Percentiles rank a stretch among this genome's conserved stretches.
Evolutionary conservation across 2,888 invertebrate genomes (phyloP).

Genomic region (Iselma pallidipennis): DNA sequence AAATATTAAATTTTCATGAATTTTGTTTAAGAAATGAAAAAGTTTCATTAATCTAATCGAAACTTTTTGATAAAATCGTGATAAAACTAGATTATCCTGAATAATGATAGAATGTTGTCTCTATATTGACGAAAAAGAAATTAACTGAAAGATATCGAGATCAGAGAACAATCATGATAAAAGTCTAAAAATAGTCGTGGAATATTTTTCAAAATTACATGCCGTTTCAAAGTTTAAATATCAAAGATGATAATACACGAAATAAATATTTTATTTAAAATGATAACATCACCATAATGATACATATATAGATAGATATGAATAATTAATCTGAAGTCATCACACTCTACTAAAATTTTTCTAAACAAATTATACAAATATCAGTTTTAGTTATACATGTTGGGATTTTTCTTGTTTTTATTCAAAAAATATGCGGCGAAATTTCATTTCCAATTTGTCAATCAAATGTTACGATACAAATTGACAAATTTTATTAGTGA

Average conservation of each 20-base stretch:
- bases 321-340: conserved; percentile 38
- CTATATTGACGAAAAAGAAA: neutral
- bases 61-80: neutral
- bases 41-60: neutral
- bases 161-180: conserved; percentile 24
- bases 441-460: conserved; percentile 1
- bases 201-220: conserved; percentile 18
- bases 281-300: conserved; percentile 32
- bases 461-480: neutral
- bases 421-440: conserved; percentile 20
- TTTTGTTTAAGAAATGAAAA: no score
- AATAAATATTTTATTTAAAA: conserved; percentile 28
- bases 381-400: no score
- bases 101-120: neutral
- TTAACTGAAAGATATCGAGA: conserved; percentile 14
- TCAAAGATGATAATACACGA: conserved; percentile 23
- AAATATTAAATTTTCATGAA: no score
- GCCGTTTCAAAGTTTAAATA: conserved; percentile 29
- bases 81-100: neutral
- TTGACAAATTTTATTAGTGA: neutral
- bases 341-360: no score
- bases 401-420: conserved; percentile 10
- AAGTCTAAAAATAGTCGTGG: conserved; percentile 26
- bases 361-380: no score
- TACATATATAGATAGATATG: conserved; percentile 33